Base-by-base conservation (phyloP, 2,113 vertebrate species). In the Dromaius novaehollandiae region DNA sequence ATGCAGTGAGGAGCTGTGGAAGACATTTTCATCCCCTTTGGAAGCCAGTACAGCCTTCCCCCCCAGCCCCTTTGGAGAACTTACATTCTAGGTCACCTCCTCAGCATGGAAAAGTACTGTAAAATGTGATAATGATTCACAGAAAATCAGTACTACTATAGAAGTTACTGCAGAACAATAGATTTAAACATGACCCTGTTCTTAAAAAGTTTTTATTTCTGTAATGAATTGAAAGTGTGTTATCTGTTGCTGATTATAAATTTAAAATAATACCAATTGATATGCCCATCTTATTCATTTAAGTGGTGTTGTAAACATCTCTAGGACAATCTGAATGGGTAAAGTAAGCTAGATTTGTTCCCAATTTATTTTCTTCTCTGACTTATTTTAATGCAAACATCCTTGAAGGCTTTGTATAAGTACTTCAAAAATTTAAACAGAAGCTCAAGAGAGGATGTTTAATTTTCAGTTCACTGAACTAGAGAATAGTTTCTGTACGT, bases 381-480 rank as follows among this genome's bases (percentile, higher is more conserved):
- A 28, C 30, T 87, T 93, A 79, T 53, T 90, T 88, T 69, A 90
- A 94, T 90, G 69, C 30, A 87, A 90, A 73, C 20, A 58, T 76
- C 38, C 88, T 93, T 4, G 17, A 93, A 94, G 48, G 48, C 30
- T 94, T 90, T 92, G 86, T 92, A 71, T 75, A 96, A 92, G 66
- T 64, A 85, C 70, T 95, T 92, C 77, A 89, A 93, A 96, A 96
- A 90, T 92, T 87, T 85, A 89, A 95, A 88, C 30, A 77, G 40
- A 80, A 69, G 15, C 92, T 80, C 86, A 70, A 55, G 90, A 85
- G 83, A 85, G 15, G 13, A 10, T 91, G 81, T 66, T 40, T 76
- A 93, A 94, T 95, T 92, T 96, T 93, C 92, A 95, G 95, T 92
- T 97, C 92, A 92, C 58, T 97, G 96, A 93, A 85, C 90, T 89